Percentiles rank a stretch among this genome's conserved stretches.
phyloP scores from a whole-genome alignment of 2,797 vertebrate species.

The Muscicapa striata region DNA sequence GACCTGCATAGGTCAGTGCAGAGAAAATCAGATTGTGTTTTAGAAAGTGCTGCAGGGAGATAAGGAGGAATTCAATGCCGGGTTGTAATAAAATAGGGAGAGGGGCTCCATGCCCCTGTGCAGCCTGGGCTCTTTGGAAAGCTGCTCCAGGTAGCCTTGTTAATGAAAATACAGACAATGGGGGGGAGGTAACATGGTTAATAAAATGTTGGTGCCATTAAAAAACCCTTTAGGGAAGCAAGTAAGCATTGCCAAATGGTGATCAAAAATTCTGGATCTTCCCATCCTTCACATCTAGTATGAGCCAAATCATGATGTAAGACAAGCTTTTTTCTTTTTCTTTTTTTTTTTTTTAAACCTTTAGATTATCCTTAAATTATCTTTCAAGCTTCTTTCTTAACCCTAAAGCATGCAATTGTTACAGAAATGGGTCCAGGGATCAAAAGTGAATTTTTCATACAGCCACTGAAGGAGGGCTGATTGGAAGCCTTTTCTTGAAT shows the following conservation, averaged over 20 bases:
- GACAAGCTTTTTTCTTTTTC: not conserved
- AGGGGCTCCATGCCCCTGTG: not conserved
- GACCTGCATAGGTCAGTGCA: not conserved
- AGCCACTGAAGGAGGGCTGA: not conserved
- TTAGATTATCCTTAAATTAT: not conserved
- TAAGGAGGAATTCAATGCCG: not conserved
- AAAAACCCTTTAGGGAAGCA: slow-evolving; percentile 38
- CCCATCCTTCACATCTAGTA: not conserved
- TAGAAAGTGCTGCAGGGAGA: not conserved
- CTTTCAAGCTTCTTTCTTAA: not conserved
- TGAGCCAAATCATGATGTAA: slow-evolving; percentile 33
- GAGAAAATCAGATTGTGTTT: not conserved
- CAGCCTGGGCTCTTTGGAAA: not conserved
- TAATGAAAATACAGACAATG: not conserved
- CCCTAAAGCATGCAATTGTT: not conserved
- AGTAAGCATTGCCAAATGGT: slow-evolving; percentile 14
- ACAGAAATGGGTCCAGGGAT: not conserved
- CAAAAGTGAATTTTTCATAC: not conserved
- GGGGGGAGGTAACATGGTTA: not conserved
- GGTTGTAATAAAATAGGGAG: not conserved
- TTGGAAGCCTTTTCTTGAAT: not conserved
- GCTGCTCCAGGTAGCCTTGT: not conserved
- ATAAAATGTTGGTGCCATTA: not conserved
- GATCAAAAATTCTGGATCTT: slow-evolving; percentile 37
- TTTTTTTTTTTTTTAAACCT: slow-evolving; percentile 1